These are phyloP conservation scores for Aix galericulata DNA, from an alignment of 2,113 vertebrate species.

Conservation along the genomic window DNA sequence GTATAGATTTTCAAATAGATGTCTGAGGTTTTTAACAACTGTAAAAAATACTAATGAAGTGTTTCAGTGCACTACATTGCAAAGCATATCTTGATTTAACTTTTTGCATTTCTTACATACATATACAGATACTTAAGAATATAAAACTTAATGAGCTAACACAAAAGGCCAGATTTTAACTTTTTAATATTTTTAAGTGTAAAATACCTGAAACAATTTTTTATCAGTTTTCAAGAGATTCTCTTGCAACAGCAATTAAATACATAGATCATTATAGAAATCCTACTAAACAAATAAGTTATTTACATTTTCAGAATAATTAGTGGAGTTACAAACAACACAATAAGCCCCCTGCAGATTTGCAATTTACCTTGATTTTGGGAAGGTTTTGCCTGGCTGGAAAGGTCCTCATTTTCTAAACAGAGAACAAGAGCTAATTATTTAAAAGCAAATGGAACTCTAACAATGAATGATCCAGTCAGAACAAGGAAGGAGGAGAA, in stretches of 20 bases:
- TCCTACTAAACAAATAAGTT: background rate
- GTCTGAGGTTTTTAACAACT: background rate
- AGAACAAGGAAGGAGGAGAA: background rate
- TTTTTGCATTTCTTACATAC: background rate
- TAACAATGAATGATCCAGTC: background rate
- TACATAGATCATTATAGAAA: background rate
- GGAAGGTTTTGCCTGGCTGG: constrained; percentile 74
- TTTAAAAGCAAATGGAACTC: constrained; percentile 23
- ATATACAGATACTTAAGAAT: background rate
- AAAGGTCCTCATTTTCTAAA: constrained; percentile 80
- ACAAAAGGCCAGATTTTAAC: background rate
- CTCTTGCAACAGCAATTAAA: background rate
- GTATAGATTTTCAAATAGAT: background rate
- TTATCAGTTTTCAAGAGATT: background rate
- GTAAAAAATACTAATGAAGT: background rate
- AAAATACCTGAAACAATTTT: background rate
- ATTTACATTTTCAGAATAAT: background rate
- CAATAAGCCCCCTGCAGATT: background rate
- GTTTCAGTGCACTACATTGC: background rate
- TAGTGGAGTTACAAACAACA: background rate
- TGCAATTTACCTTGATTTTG: constrained; percentile 79
- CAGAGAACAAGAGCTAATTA: constrained; percentile 49
- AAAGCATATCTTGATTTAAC: background rate
- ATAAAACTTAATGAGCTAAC: background rate
- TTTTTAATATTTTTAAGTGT: background rate